Evolutionary conservation across 2,113 vertebrate genomes (phyloP), one percentile per base, ranked within the genome.

Genomic region (Festucalex cinctus): DNA sequence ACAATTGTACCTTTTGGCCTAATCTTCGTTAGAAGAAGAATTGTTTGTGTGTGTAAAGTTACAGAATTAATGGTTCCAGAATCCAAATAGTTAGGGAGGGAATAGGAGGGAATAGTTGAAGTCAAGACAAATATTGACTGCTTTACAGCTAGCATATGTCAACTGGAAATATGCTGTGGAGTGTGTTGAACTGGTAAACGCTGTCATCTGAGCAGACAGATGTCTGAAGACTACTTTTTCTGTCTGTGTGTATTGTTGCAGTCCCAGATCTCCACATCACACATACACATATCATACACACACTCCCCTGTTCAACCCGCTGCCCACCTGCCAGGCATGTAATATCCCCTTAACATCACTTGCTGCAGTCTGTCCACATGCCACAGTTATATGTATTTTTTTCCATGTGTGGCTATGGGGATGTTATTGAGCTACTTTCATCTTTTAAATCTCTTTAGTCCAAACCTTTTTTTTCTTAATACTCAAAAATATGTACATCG

Each of bases 181-280:
- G 77, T 76, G 53, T 83, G 70, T 73, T 66, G 69, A 82, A 78
- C 70, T 37, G 43, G 73, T 73, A 78, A 80, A 77, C 22, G 68
- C 78, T 78, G 79, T 87, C 85, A 80, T 81, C 74, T 71, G 77
- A 71, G 80, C 51, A 87, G 83, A 86, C 80, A 83, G 79, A 78
- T 78, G 77, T 83, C 76, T 72, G 66, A 79, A 83, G 69, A 70
- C 73, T 65, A 2, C 35, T 76, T 76, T n/a, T 73, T 43, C n/a
- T 65, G 62, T 83, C 60, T 71, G 28, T 68, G 72, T 77, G 75
- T 72, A 70, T 66, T 68, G 75, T 84, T 81, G 83, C 82, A 44
- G 74, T 70, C 67, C 46, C 48, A 44, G 58, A 73, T 66, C 74
- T 74, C 64, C 16, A 44, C 71, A 77, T 76, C 69, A 65, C 46